Evolutionary conservation across 2,113 vertebrate genomes (phyloP), one percentile per base, ranked within the genome.

Genomic region (Herpetotheres cachinnans): DNA sequence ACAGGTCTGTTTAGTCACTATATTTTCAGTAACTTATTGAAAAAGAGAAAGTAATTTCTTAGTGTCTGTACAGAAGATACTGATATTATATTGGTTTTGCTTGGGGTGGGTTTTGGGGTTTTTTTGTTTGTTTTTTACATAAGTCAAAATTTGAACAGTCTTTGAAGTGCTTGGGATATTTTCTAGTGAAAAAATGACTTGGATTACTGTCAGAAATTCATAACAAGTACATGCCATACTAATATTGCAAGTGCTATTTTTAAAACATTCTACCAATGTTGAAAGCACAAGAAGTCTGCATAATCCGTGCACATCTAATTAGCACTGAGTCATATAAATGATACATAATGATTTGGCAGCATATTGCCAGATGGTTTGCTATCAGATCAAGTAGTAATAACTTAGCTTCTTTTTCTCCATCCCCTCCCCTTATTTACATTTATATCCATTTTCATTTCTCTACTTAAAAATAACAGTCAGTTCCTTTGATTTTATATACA

Each of bases 271-370:
- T 73, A 94, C 71, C 49, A 52, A 13, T 56, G 81, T 46, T 93
- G 92, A 86, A 93, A 87, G 89, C 86, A 80, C 74, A 87, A 82
- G 74, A 27, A 94, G 44, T 74, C 44, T 90, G 66, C 87, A 85
- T 94, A 93, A 96, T 91, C 74, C 0, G 0, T 79, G 87, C 90
- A 93, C 84, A 72, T 93, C 78, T 95, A 82, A 95, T 93, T 96
- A 96, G 66, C 87, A 93, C 70, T 89, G 95, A 95, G 82, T 97
- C 95, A 96, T 90, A 96, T 38, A 93, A 93, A 91, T 63, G 84
- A 90, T 74, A 95, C 84, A 93, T 85, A 84, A 91, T 91, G 84
- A 88, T 76, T 86, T 93, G 44, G 90, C 90, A 93, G 54, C 70
- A 73, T 77, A 89, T 91, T 89, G 73, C 86, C 86, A 95, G 91